Conservation (phyloP, 1,140 invertebrate species). For the Charaxes varanes region DNA sequence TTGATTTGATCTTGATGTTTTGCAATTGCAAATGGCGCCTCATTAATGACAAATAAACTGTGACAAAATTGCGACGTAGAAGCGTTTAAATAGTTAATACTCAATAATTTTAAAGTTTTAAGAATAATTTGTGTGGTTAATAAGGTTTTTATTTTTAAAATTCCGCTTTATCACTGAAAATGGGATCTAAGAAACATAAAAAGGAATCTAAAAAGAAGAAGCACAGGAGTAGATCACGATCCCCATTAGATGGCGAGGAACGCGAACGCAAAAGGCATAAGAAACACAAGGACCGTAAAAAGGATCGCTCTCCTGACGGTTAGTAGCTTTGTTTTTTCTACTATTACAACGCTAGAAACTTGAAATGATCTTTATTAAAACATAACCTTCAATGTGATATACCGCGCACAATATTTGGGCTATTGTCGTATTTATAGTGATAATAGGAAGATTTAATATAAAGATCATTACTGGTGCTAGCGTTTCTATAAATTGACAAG, state of each 20-base stretch:
- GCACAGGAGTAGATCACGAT: conserved; percentile 60
- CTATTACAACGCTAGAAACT: conserved; percentile 27
- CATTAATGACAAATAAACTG: too few species aligned
- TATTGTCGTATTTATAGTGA: not conserved
- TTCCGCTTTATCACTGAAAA: too few species aligned
- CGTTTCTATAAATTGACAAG: conserved; percentile 41
- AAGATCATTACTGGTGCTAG: conserved; percentile 36
- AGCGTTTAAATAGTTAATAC: too few species aligned
- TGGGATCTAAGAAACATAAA: conserved; percentile 68
- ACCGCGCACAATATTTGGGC: too few species aligned
- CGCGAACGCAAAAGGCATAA: conserved; percentile 56
- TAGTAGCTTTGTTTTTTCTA: conserved; percentile 33
- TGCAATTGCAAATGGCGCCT: too few species aligned
- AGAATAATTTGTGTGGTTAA: too few species aligned
- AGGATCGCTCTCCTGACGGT: conserved; percentile 63
- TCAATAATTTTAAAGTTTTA: too few species aligned
- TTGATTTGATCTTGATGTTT: too few species aligned
- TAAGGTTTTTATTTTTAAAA: too few species aligned
- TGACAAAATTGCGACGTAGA: too few species aligned
- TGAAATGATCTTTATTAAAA: conserved; percentile 32
- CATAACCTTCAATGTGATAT: conserved; percentile 7
- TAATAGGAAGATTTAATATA: conserved; percentile 4
- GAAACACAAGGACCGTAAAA: conserved; percentile 66
- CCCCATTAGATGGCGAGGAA: conserved; percentile 51
- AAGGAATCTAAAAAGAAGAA: conserved; percentile 69